These are phyloP conservation scores for Papilio dardanus DNA, from an alignment of 1,140 invertebrate genomes.

Conservation along the genomic window DNA sequence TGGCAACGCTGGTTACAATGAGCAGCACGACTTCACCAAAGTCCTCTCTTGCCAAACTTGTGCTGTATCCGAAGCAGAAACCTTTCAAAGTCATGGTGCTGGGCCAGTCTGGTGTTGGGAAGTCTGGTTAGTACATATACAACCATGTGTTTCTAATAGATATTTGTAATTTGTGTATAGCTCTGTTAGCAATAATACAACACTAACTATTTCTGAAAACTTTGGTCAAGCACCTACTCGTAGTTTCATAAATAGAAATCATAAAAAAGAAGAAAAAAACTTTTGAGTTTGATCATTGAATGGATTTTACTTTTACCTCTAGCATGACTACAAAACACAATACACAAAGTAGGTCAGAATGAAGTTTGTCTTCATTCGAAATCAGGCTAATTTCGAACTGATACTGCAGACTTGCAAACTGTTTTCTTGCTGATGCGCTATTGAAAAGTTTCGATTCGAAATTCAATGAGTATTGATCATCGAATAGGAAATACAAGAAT, in stretches of 20 bases:
- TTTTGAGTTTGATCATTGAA: neutral
- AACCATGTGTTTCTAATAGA: neutral
- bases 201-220: neutral
- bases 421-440: neutral
- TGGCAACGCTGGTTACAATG: conserved; percentile 55
- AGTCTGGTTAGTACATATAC: conserved; percentile 85
- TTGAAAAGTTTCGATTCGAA: conserved; percentile 5
- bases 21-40: conserved; percentile 85
- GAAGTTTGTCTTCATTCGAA: neutral
- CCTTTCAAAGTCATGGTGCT: conserved; percentile 89
- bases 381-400: conserved; percentile 6
- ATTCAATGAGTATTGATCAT: neutral
- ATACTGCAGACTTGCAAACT: neutral
- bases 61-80: conserved; percentile 84
- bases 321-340: neutral
- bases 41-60: conserved; percentile 85
- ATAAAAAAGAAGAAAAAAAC: neutral
- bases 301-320: neutral
- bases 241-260: neutral
- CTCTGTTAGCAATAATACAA: neutral
- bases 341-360: neutral
- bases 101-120: conserved; percentile 90
- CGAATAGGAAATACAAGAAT: conserved; percentile 9
- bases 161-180: neutral
- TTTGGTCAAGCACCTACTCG: neutral